Evolutionary conservation across 2,113 vertebrate species (phyloP), one percentile per base, ranked within the genome.

Genomic region (Solea solea): DNA sequence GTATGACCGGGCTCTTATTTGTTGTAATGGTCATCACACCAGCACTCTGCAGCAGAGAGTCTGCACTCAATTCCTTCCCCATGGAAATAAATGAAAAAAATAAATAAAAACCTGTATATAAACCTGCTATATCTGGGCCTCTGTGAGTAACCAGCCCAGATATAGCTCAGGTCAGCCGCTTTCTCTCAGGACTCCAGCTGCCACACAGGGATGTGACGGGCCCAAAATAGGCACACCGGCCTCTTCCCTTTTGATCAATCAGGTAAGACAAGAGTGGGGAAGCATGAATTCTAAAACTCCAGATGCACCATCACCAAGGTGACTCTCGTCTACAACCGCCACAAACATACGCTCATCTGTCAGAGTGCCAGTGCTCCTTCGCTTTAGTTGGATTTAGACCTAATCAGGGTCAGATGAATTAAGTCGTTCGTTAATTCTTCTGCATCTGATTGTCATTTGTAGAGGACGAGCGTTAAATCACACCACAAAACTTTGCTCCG

Each of bases 201-300:
- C 82, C 82, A 81, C 11, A 34, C 64, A 4, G 70, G 72, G 66
- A 72, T 74, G 84, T 83, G 88, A 88, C 84, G 81, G 81, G 50
- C 64, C 78, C 44, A 9, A 55, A 88, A 84, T 82, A 69, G 86
- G 79, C 82, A 74, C 78, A 76, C 78, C n/a, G 74, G 58, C 44
- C 64, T 76, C 72, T 86, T 91, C 87, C 44, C 72, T 85, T 91
- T 89, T 88, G 86, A 92, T 91, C 88, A 85, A 83, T 91, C 91
- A 89, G 85, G 62, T 74, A 54, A 54, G 81, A 83, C 77, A 11
- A 85, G 78, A 78, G 67, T 57, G 44, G 42, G 63, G 67, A 42
- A 72, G 75, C 4, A 46, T 81, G 81, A 86, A 88, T 90, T 80
- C 71, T 86, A 78, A 86, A 86, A 65, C 64, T 86, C 81, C 78